These are phyloP conservation scores for Thymelicus sylvestris DNA, from an alignment of 2,888 invertebrate genomes.

Conservation along the genomic window DNA sequence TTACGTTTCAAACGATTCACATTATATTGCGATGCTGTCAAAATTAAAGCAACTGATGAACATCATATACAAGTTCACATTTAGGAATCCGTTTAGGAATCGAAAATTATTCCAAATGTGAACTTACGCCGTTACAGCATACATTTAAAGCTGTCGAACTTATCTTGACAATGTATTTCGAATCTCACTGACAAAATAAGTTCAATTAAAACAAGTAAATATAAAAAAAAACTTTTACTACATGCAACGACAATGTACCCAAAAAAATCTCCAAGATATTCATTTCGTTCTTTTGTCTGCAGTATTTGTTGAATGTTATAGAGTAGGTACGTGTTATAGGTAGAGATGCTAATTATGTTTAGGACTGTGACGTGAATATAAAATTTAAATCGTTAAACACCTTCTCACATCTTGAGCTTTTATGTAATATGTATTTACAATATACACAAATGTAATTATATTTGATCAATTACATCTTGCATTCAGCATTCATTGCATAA, in stretches of 20 bases:
- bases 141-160: conserved; percentile 76
- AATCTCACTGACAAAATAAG: conserved; percentile 56
- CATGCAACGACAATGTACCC: conserved; percentile 77
- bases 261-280: conserved; percentile 72
- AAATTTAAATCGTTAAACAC: too few species aligned
- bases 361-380: too few species aligned
- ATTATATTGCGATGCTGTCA: conserved; percentile 70
- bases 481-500: too few species aligned
- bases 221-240: conserved; percentile 65
- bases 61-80: conserved; percentile 63
- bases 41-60: conserved; percentile 65
- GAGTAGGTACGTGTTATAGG: too few species aligned
- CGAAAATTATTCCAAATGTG: conserved; percentile 58
- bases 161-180: conserved; percentile 50
- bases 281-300: conserved; percentile 37
- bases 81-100: conserved; percentile 40
- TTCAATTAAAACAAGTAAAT: conserved; percentile 70
- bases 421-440: too few species aligned
- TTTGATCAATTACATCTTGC: too few species aligned
- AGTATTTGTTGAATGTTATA: conserved; percentile 25
- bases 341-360: not conserved
- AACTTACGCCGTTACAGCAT: conserved; percentile 72
- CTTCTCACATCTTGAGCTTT: too few species aligned
- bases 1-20: conserved; percentile 53
- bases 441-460: too few species aligned